phyloP scores from a whole-genome alignment of 2,888 invertebrate species.

The Aspidiotus destructor region DNA sequence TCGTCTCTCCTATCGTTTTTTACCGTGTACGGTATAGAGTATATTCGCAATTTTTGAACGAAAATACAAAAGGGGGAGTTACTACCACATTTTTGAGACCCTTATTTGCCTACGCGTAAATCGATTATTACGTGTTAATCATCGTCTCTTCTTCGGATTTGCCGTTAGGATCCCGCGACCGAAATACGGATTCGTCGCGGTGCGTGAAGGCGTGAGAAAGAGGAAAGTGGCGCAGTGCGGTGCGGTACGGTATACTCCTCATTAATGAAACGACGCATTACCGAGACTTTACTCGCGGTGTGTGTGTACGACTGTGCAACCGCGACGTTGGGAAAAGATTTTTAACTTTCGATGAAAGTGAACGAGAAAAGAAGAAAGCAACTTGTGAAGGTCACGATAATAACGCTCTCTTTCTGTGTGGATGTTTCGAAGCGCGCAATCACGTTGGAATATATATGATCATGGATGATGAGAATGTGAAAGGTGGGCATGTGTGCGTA shows the following conservation, averaged over 20 bases:
- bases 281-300: background rate
- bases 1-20: conserved; percentile 4
- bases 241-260: background rate
- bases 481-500: background rate
- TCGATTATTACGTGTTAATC: too few relatives aligned
- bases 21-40: conserved; percentile 7
- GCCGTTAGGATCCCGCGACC: too few relatives aligned
- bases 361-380: conserved; percentile 21
- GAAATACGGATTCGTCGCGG: too few relatives aligned
- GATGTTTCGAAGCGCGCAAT: background rate
- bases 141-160: too few relatives aligned
- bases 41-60: background rate
- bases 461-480: background rate
- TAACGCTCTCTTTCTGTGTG: background rate
- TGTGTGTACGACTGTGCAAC: background rate
- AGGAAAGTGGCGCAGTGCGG: too few relatives aligned
- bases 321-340: conserved; percentile 6
- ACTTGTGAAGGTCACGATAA: conserved; percentile 23
- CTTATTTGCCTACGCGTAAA: too few relatives aligned
- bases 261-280: background rate
- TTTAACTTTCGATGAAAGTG: conserved; percentile 26
- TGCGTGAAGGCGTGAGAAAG: too few relatives aligned
- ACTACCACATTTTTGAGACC: too few relatives aligned
- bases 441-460: too few relatives aligned
- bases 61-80: background rate